Base-by-base conservation (phyloP, 2,113 vertebrate species). In the Sula dactylatra region DNA sequence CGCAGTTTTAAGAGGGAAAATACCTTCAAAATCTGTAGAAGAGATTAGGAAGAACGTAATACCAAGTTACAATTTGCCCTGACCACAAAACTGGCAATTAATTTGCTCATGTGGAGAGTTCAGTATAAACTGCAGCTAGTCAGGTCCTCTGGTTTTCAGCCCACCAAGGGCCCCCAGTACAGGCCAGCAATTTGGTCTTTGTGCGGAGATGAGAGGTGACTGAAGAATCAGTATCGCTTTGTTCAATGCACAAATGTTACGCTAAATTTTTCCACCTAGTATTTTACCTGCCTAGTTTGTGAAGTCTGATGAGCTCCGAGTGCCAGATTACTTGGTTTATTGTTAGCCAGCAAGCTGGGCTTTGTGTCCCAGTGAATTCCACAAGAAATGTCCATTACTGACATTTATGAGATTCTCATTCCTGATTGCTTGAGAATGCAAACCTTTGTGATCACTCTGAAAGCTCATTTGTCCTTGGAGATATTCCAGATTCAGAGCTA, bases 111-210 rank as follows among this genome's bases (percentile, higher is more conserved):
- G 7, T 12, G 8, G 22, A 62, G 32, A 40, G 29, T 34, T 86
- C 5, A 11, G 27, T 29, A 6, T 10, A 9, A 67, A 7, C 7
- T 44, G 27, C 6, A 20, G 54, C 15, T 18, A 31, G 8, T 52
- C 44, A 34, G 27, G 16, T n/a, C 16, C 24, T 38, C 16, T 44
- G 13, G 45, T 71, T 66, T 55, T 13, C 47, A 85, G 58, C 9
- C 40, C 1, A 5, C 22, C 10, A 5, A 5, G 31, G 10, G 3
- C 11, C 10, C 38, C 7, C 2, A 5, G 0, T 9, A 55, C 31
- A 62, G 25, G 5, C 21, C 52, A 80, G 78, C 71, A 36, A 4
- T 27, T 16, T 47, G 52, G 34, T 25, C 40, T 5, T 14, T 9
- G 32, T 62, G 25, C 12, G 38, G 59, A 74, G 25, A 34, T 40